phyloP scores from a whole-genome alignment of 2,888 invertebrate species.

The Priocnemis perturbator region DNA sequence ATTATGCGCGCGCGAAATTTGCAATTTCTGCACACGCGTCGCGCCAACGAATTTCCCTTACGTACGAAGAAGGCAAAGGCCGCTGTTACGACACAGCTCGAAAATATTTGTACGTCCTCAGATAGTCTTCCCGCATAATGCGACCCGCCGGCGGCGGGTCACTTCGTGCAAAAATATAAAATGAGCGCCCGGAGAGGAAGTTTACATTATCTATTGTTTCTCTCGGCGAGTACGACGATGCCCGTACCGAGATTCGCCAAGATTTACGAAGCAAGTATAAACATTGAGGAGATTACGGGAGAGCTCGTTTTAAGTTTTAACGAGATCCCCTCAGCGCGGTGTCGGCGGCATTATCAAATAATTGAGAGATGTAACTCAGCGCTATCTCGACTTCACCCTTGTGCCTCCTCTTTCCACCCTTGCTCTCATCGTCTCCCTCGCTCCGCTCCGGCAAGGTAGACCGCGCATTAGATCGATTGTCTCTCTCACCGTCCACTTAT shows the following conservation, averaged over 20 bases:
- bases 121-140: conserved; percentile 9
- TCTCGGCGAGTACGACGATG: conserved; percentile 44
- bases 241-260: conserved; percentile 60
- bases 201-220: conserved; percentile 68
- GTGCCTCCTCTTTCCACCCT: conserved; percentile 43
- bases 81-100: neutral
- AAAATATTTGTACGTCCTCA: conserved; percentile 8
- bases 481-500: conserved; percentile 13
- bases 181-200: conserved; percentile 45
- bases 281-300: conserved; percentile 74
- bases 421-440: conserved; percentile 42
- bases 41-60: neutral
- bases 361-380: conserved; percentile 75
- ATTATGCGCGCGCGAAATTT: conserved; percentile 52
- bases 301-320: conserved; percentile 75
- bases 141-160: neutral
- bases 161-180: neutral
- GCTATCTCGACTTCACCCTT: conserved; percentile 68
- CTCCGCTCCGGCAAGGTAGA: conserved; percentile 12
- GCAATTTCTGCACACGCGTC: conserved; percentile 15
- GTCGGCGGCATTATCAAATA: conserved; percentile 75
- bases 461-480: conserved; percentile 23
- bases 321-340: conserved; percentile 73
- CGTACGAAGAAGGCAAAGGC: too few relatives aligned
- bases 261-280: conserved; percentile 73